phyloP scores from a whole-genome alignment of 2,888 invertebrate genomes.

The Galeopsomyia nigrocyanea region DNA sequence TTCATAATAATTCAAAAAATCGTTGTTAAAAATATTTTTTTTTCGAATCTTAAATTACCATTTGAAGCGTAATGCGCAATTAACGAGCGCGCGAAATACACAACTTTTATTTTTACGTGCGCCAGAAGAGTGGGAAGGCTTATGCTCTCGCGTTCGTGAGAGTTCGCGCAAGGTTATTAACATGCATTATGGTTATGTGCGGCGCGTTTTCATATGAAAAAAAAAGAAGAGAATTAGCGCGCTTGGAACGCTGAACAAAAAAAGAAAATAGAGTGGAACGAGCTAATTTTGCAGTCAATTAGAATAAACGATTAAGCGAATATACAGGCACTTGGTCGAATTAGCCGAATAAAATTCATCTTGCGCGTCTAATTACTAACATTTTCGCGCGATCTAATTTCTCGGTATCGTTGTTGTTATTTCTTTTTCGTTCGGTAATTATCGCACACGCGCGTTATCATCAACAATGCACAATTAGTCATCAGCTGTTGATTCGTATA shows the following conservation, averaged over 20 bases:
- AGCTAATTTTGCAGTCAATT: slow-evolving; percentile 44
- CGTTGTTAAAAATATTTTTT: too few species aligned
- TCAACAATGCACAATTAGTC: slow-evolving; percentile 6
- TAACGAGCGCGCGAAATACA: slow-evolving; percentile 37
- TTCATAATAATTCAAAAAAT: too few species aligned
- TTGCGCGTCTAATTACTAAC: slow-evolving; percentile 41
- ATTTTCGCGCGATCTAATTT: slow-evolving; percentile 20
- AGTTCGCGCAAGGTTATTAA: slow-evolving; percentile 43
- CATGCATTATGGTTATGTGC: slow-evolving; percentile 44
- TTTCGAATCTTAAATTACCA: slow-evolving; percentile 22
- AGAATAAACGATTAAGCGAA: slow-evolving; percentile 45
- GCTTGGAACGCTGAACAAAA: background rate
- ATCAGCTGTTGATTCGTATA: background rate
- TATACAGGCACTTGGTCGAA: slow-evolving; percentile 29
- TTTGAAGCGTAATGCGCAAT: slow-evolving; percentile 37
- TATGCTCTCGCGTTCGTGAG: slow-evolving; percentile 33
- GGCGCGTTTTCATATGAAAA: slow-evolving; percentile 37
- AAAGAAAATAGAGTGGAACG: slow-evolving; percentile 40
- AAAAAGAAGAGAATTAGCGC: slow-evolving; percentile 30
- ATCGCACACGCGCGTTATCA: slow-evolving; percentile 2
- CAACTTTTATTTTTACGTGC: slow-evolving; percentile 24
- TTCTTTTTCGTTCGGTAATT: slow-evolving; percentile 3
- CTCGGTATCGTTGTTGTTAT: slow-evolving; percentile 2
- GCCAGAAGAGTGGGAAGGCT: slow-evolving; percentile 39
- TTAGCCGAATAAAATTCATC: slow-evolving; percentile 44